phyloP scores from a whole-genome alignment of 1,140 invertebrate genomes.

The Medauroidea extradentata region DNA sequence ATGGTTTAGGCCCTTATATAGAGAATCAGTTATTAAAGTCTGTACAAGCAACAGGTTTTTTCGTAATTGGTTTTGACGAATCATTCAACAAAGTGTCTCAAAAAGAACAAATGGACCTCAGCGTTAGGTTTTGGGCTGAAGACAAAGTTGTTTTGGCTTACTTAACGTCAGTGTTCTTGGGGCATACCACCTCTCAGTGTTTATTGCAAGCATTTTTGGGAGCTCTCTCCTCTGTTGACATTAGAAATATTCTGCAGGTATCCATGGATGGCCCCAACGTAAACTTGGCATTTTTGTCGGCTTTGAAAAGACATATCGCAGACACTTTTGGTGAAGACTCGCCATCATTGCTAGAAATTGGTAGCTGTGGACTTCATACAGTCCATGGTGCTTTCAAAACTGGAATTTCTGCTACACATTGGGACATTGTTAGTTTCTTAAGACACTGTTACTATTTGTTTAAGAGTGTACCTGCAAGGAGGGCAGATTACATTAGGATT shows the following conservation, averaged over 20 bases:
- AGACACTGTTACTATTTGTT: constrained; percentile 13
- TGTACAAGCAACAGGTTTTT: neutral
- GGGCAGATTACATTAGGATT: constrained; percentile 8
- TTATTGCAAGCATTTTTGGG: constrained; percentile 13
- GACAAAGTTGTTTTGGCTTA: constrained; percentile 17
- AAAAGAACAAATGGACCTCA: constrained; percentile 17
- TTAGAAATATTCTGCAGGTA: constrained; percentile 9
- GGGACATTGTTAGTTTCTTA: constrained; percentile 4
- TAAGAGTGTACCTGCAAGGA: constrained; percentile 7
- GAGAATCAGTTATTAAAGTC: constrained; percentile 13
- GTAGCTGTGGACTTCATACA: constrained; percentile 22
- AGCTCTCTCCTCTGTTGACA: constrained; percentile 1
- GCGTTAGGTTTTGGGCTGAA: constrained; percentile 17
- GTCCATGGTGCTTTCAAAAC: constrained; percentile 21
- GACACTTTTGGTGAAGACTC: neutral
- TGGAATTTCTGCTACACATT: neutral
- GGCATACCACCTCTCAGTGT: constrained; percentile 13
- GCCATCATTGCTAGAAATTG: constrained; percentile 16
- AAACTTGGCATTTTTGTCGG: constrained; percentile 8
- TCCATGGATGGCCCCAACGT: constrained; percentile 21
- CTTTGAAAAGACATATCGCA: no score
- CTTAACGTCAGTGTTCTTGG: constrained; percentile 22
- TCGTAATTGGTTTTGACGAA: constrained; percentile 25
- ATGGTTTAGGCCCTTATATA: constrained; percentile 23
- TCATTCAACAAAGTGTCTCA: constrained; percentile 20